These are phyloP conservation scores for Tauraco erythrolophus DNA, from an alignment of 2,113 vertebrate genomes.

Conservation along the genomic window DNA sequence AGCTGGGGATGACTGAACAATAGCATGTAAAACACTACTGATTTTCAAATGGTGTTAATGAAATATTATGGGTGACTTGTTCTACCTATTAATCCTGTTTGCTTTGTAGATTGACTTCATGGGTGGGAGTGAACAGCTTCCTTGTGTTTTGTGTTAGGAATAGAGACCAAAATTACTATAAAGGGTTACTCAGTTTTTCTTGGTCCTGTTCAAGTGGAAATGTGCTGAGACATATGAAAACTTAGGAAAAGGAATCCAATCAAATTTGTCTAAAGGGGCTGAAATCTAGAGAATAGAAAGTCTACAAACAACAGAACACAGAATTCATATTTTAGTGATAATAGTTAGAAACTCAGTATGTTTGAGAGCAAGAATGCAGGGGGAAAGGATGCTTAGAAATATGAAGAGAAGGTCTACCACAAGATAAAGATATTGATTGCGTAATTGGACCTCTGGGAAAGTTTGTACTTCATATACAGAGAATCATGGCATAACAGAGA, in stretches of 20 bases:
- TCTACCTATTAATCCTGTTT: neutral
- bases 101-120: neutral
- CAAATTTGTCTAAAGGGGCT: neutral
- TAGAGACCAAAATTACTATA: neutral
- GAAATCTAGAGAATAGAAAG: neutral
- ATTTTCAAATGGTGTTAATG: neutral
- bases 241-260: neutral
- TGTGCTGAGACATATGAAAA: neutral
- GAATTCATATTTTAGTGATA: neutral
- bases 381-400: neutral
- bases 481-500: fast-evolving
- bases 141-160: neutral
- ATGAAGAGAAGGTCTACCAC: neutral
- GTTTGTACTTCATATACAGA: neutral
- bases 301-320: neutral
- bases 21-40: neutral
- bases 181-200: neutral
- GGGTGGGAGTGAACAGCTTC: neutral
- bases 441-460: neutral
- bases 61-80: neutral
- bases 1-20: neutral
- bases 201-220: neutral
- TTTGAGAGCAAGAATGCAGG: neutral
- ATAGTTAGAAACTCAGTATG: neutral
- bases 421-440: neutral